Conservation (phyloP, 2,888 invertebrate species). For the Meteorus colon region DNA sequence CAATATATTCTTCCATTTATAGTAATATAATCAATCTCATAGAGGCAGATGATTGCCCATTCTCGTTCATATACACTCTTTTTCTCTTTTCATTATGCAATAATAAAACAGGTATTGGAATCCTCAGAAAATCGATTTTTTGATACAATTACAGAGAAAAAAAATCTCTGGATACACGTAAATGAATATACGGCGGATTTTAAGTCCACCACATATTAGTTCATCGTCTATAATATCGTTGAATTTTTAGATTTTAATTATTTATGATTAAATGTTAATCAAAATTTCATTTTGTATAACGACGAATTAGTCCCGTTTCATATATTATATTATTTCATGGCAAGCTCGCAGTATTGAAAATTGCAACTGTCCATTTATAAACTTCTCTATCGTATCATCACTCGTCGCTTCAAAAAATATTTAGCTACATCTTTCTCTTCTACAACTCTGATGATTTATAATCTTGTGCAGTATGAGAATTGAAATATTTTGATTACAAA, state of each 20-base stretch:
- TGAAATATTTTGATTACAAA: neutral
- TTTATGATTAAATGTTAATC: slow-evolving; percentile 1
- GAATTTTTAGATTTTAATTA: neutral
- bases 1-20: slow-evolving; percentile 61
- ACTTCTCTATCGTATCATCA: neutral
- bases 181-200: neutral
- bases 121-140: neutral
- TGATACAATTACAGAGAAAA: neutral
- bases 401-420: neutral
- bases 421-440: neutral
- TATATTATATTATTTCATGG: neutral
- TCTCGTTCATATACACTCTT: neutral
- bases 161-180: neutral
- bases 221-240: neutral
- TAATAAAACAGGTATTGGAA: too few species aligned
- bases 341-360: neutral
- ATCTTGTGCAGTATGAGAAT: neutral
- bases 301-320: neutral
- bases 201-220: neutral
- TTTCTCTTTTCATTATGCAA: too few species aligned
- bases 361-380: neutral
- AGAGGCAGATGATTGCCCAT: slow-evolving; percentile 9
- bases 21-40: slow-evolving; percentile 21
- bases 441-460: neutral
- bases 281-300: neutral